Evolutionary conservation across 2,888 invertebrate species (phyloP), one percentile per base, ranked within the genome.

Genomic region (Balanococcus diminutus): DNA sequence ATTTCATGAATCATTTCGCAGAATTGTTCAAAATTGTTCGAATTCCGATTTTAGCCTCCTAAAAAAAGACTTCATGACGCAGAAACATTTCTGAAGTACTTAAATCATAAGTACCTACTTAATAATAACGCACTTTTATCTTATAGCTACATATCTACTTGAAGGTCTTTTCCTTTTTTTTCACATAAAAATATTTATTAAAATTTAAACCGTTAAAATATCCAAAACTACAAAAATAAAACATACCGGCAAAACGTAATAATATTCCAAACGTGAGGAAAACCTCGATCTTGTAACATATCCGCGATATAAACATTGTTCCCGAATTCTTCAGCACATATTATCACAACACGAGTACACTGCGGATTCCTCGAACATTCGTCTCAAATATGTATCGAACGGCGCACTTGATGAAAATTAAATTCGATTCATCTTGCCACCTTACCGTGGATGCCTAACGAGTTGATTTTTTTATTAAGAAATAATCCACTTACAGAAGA

Each of bases 381-480:
- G 36, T 79, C 36, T 8, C 75, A 79, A 79, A 79, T 79, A 79
- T 79, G 75, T 36, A 36, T 79, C 75, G 75, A 79, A 79, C 16
- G 75, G 19, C 32, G n/a, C 75, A 36, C 75, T 79, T 1, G 75
- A 3, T 36, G 75, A 79, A 51, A 85, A 85, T 79, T 79, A 42
- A 85, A 42, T 85, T 79, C 79, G 79, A 85, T 85, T 51, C 84
- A 84, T 84, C 36, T 84, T 36, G n/a, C 72, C 85, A 85, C 25
- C 28, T 39, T 22, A 19, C 8, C 19, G 14, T 51, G 46, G 83
- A 51, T 61, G 36, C 32, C 36, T 32, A n/a, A 83, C 36, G 36
- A 67, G 83, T 83, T 83, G 46, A 61, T 82, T 46, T 83, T 46
- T 31, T 31, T 51, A 51, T 83, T 83, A 61, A 83, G 83, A 83